Conservation (phyloP, 2,888 invertebrate species). For the Mactromeris polynyma region DNA sequence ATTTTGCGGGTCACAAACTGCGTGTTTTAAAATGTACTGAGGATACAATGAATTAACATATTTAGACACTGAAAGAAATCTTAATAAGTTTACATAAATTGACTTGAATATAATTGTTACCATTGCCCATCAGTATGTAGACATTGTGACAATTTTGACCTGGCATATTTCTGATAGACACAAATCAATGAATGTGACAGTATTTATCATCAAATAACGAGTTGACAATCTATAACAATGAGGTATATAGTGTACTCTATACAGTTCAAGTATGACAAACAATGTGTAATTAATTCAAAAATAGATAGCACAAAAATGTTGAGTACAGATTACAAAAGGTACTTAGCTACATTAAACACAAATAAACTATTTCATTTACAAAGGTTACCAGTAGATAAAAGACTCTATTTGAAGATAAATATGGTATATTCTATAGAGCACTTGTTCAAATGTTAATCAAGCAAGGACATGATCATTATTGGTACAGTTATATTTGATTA, state of each 20-base stretch:
- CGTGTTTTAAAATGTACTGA: no score
- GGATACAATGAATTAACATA: no score
- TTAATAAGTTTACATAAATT: no score
- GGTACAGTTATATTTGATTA: background rate
- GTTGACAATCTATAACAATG: background rate
- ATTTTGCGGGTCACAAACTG: no score
- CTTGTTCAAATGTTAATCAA: background rate
- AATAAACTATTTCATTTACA: no score
- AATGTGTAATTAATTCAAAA: background rate
- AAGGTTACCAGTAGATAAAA: background rate
- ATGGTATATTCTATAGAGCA: no score
- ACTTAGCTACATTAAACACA: no score
- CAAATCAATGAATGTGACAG: no score
- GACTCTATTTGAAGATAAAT: background rate
- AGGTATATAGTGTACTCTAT: background rate
- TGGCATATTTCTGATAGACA: background rate
- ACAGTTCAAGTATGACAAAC: background rate
- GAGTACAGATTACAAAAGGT: background rate
- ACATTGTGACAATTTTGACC: no score
- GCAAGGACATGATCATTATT: background rate
- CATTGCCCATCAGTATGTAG: no score
- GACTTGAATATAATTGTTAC: no score
- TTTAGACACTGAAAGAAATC: no score
- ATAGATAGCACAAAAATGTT: background rate
- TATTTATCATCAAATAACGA: background rate